Evolutionary conservation across 2,797 vertebrate species (phyloP).

Genomic region (Babyrousa celebensis): DNA sequence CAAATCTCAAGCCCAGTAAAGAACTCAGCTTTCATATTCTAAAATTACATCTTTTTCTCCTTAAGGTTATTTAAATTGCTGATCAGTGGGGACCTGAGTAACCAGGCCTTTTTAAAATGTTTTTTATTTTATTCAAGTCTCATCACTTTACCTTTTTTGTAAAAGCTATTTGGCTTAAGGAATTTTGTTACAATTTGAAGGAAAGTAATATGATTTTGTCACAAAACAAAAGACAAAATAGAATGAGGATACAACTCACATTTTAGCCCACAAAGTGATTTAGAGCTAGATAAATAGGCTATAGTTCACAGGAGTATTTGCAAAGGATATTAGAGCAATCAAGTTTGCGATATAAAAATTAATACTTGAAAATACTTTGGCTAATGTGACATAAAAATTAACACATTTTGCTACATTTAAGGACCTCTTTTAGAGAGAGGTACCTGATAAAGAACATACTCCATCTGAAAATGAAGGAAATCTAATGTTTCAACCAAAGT

Average conservation of each 20-base stretch:
- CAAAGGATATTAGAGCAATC: background rate
- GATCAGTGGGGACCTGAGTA: background rate
- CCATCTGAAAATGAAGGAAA: slow-evolving; percentile 29
- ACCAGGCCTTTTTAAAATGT: background rate
- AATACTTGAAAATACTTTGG: background rate
- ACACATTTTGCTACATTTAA: slow-evolving; percentile 33
- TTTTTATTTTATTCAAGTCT: background rate
- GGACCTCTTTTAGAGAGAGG: slow-evolving; percentile 25
- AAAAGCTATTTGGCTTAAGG: slow-evolving; percentile 50
- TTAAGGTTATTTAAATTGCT: slow-evolving; percentile 42
- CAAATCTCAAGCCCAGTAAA: background rate
- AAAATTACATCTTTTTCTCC: background rate
- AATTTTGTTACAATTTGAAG: slow-evolving; percentile 55
- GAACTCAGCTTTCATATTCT: background rate
- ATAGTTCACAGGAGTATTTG: background rate
- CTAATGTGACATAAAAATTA: slow-evolving; percentile 10
- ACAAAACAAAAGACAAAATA: slow-evolving; percentile 49
- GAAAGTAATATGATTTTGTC: slow-evolving; percentile 57
- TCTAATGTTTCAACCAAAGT: background rate
- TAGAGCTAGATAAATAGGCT: background rate
- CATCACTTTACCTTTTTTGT: background rate
- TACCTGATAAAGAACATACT: slow-evolving; percentile 19
- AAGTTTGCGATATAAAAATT: background rate
- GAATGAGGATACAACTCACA: background rate
- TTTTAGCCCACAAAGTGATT: background rate